phyloP scores from a whole-genome alignment of 2,888 invertebrate genomes.

The Lasioglossum villosulum region DNA sequence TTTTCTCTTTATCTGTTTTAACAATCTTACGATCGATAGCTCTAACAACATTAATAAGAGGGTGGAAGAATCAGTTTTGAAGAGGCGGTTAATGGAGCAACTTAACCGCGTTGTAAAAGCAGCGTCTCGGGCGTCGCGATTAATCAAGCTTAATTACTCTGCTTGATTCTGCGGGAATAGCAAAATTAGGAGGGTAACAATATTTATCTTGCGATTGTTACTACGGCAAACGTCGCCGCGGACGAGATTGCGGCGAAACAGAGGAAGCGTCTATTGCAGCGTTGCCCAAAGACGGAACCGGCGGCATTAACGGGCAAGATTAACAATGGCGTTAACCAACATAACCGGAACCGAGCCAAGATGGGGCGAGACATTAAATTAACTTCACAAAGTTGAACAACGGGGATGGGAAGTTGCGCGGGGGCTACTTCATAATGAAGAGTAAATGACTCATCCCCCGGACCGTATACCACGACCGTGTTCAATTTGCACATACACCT shows the following conservation, averaged over 20 bases:
- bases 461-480: constrained; percentile 4
- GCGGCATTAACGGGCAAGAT: constrained; percentile 16
- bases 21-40: too few species aligned
- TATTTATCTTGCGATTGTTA: constrained; percentile 14
- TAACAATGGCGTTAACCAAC: constrained; percentile 46
- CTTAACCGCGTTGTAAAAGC: background rate
- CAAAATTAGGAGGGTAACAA: background rate
- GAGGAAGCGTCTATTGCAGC: background rate
- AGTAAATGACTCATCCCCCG: constrained; percentile 45
- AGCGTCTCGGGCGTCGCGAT: background rate
- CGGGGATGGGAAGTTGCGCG: constrained; percentile 13
- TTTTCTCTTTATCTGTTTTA: too few species aligned
- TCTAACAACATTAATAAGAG: too few species aligned
- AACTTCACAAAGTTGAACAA: constrained; percentile 47
- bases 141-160: background rate
- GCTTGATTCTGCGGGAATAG: background rate
- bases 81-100: background rate
- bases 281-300: background rate
- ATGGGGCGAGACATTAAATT: constrained; percentile 35
- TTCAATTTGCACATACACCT: constrained; percentile 56
- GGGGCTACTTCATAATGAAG: constrained; percentile 47
- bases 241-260: background rate
- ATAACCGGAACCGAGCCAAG: constrained; percentile 28
- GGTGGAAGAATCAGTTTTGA: background rate
- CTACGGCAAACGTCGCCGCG: background rate